A percentile compares a stretch with the other conserved stretches of the same genome.
Conservation (phyloP, 2,113 vertebrate genomes). For the Channa maculata region DNA sequence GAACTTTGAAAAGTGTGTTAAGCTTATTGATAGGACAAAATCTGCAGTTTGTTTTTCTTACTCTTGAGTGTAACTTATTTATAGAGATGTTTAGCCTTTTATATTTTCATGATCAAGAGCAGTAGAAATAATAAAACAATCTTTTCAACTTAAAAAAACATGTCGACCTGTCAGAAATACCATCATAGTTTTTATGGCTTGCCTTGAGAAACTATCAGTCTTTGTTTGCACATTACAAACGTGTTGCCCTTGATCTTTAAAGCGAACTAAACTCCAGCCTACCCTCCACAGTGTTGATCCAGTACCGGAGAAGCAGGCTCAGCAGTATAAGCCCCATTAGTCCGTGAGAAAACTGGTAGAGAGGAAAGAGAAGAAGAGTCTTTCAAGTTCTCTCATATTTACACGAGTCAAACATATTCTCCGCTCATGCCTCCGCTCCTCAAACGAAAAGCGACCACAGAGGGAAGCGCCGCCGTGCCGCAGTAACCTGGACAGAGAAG, state of each 20-base stretch:
- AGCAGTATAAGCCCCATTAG: constrained; percentile 96
- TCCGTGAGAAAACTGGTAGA: constrained; percentile 87
- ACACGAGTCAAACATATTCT: constrained; percentile 26
- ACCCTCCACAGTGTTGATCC: constrained; percentile 90
- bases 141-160: constrained; percentile 12
- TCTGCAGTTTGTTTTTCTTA: too few species aligned
- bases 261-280: constrained; percentile 71
- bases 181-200: neutral
- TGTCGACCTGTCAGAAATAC: constrained; percentile 2
- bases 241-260: constrained; percentile 16
- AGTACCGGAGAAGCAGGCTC: constrained; percentile 91
- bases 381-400: constrained; percentile 66
- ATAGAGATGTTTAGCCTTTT: neutral
- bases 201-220: neutral
- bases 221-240: constrained; percentile 41
- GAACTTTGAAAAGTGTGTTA: neutral
- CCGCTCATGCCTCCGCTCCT: constrained; percentile 21
- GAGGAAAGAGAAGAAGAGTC: constrained; percentile 77
- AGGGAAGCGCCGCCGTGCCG: constrained; percentile 3
- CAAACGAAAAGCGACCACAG: constrained; percentile 2
- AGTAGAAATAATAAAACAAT: neutral
- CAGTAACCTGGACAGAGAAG: constrained; percentile 69
- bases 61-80: neutral
- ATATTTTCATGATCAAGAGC: neutral
- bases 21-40: too few species aligned